Conservation (phyloP, 2,888 invertebrate species). For the Ditula angustiorana region DNA sequence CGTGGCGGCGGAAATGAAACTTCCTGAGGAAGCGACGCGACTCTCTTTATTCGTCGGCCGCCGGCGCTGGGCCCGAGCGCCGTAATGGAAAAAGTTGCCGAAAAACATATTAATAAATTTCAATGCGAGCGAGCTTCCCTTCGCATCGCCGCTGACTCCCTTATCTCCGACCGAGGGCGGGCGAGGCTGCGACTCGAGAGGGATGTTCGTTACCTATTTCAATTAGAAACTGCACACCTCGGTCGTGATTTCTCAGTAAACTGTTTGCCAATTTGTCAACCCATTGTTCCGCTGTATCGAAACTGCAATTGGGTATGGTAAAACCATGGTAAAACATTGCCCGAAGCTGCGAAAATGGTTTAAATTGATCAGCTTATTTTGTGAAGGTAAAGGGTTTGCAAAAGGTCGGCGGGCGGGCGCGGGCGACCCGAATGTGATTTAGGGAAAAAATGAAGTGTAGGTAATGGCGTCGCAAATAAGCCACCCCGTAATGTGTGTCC, state of each 20-base stretch:
- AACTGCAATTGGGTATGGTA: too few species aligned
- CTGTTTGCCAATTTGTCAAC: not conserved
- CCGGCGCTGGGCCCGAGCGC: not conserved
- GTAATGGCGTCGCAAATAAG: constrained; percentile 15
- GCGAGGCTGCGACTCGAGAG: not conserved
- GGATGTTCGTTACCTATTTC: too few species aligned
- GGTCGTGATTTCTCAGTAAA: not conserved
- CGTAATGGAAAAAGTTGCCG: constrained; percentile 38
- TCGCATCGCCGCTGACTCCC: not conserved
- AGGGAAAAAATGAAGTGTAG: constrained; percentile 7
- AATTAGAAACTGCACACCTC: not conserved
- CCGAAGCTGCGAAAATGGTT: not conserved
- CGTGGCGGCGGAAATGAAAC: constrained; percentile 48
- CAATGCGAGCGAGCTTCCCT: constrained; percentile 3
- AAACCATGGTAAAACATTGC: not conserved
- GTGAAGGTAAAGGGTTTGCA: not conserved
- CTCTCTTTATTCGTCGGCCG: constrained; percentile 26
- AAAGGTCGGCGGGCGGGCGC: not conserved
- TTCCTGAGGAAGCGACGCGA: constrained; percentile 46
- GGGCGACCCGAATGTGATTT: constrained; percentile 12
- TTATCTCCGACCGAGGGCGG: not conserved
- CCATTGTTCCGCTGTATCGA: not conserved
- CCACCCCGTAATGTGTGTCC: constrained; percentile 8
- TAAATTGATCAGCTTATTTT: not conserved
- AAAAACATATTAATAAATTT: constrained; percentile 39